These are phyloP conservation scores for Zoanthus gigantus DNA, from an alignment of 92 coral and sea anemone species.

Conservation along the genomic window DNA sequence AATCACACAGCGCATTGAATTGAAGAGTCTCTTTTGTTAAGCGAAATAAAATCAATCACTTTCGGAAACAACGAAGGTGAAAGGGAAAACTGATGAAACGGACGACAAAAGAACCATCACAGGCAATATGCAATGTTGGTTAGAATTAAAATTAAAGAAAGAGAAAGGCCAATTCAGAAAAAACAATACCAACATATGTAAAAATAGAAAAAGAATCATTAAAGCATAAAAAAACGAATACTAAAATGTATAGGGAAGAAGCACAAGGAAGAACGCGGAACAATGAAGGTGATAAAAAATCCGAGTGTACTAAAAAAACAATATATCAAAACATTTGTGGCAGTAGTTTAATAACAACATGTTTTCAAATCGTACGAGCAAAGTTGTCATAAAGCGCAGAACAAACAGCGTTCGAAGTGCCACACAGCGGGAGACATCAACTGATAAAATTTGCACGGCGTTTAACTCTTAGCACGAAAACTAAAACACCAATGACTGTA, in stretches of 20 bases:
- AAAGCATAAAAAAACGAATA: neutral
- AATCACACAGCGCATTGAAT: conserved; percentile 14
- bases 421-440: conserved; percentile 15
- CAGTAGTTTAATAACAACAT: neutral
- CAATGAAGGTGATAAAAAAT: neutral
- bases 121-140: conserved; percentile 13
- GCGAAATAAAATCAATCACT: conserved; percentile 24
- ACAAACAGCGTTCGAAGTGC: neutral
- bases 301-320: conserved; percentile 28
- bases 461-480: neutral
- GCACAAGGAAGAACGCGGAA: neutral
- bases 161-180: conserved; percentile 24
- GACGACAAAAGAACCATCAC: conserved; percentile 30
- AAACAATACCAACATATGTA: conserved; percentile 21
- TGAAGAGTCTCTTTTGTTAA: neutral
- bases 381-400: neutral
- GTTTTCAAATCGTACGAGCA: neutral
- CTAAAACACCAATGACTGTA: conserved; percentile 28
- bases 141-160: conserved; percentile 15
- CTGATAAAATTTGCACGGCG: conserved; percentile 20
- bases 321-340: neutral
- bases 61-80: conserved; percentile 10
- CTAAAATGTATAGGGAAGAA: neutral
- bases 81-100: conserved; percentile 14
- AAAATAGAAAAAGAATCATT: conserved; percentile 22